Evolutionary conservation across 2,797 vertebrate genomes (phyloP), one percentile per base, ranked within the genome.

Genomic region (Microctenopoma steveboyesi): DNA sequence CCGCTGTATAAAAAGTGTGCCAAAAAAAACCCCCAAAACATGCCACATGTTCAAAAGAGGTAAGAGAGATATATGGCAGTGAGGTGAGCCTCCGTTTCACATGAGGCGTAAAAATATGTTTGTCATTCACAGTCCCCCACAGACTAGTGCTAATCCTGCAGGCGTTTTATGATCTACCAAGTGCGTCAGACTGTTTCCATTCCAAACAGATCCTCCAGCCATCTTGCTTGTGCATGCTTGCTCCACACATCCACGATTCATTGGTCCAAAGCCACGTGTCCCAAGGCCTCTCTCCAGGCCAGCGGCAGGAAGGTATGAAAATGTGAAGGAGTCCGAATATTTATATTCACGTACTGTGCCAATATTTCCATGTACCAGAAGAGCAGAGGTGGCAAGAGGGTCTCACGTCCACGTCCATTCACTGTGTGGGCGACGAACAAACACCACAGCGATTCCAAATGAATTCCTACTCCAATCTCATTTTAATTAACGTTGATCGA

Each of bases 151-250:
- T 85, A 89, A 89, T 90, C 83, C 83, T 43, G 54, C 77, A 70
- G 60, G 60, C 1, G 68, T 85, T 89, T 88, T 84, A 86, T 81
- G 86, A 89, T 83, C 69, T n/a, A 79, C 71, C 61, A 84, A 78
- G 84, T 91, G 88, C 84, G 86, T 91, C 89, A 89, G 71, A 79
- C 79, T 74, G 65, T 84, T 88, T 91, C 88, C 89, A 89, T 78
- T 86, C 61, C 78, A 72, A 61, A 57, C 18, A 13, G 72, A 78
- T 77, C 70, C 70, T 84, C 73, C 68, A 71, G 79, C 73, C 69
- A 71, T 69, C 53, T 62, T 59, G 50, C 60, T 52, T 55, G 73
- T 52, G 25, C 56, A 30, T 55, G 61, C 67, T 71, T 61, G 46
- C 61, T 64, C 64, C 73, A 74, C 77, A 79, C 47, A 66, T 71